Percentiles rank a stretch among this genome's conserved stretches.
Evolutionary conservation across 1,140 invertebrate genomes (phyloP).

Genomic region (Cydia strobilella): DNA sequence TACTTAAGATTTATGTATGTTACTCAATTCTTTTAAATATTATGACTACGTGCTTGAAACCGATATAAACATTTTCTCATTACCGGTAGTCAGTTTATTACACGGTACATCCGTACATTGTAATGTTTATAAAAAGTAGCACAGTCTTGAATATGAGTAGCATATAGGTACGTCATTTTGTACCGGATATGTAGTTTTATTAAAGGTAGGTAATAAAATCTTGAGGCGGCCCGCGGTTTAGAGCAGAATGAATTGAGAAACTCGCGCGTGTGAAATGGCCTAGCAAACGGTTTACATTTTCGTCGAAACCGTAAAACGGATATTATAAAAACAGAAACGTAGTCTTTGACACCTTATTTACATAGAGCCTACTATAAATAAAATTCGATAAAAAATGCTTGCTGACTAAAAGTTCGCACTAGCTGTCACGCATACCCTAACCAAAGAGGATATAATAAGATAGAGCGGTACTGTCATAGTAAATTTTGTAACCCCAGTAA

Average conservation of each 20-base stretch:
- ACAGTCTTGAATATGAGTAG: no score
- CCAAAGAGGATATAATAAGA: no score
- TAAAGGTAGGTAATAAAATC: constrained; percentile 6
- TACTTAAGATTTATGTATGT: no score
- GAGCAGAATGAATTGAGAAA: constrained; percentile 7
- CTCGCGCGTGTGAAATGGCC: neutral
- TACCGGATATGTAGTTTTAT: neutral
- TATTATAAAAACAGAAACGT: neutral
- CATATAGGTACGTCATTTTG: neutral
- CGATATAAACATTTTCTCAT: neutral
- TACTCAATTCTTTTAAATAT: neutral
- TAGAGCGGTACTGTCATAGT: no score
- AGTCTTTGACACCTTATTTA: neutral
- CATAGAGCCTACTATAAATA: neutral
- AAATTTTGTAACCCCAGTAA: no score
- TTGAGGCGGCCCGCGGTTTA: constrained; percentile 7
- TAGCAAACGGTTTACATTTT: neutral
- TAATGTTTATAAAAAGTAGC: neutral
- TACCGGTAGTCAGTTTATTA: constrained; percentile 4
- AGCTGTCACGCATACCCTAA: no score
- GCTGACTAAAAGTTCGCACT: no score
- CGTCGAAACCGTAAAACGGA: neutral
- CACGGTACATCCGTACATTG: neutral
- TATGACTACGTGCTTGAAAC: neutral
- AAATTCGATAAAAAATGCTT: no score